Percentiles rank a stretch among this genome's conserved stretches.
Evolutionary conservation across 2,113 vertebrate genomes (phyloP).

Genomic region (Orthonyx spaldingii): DNA sequence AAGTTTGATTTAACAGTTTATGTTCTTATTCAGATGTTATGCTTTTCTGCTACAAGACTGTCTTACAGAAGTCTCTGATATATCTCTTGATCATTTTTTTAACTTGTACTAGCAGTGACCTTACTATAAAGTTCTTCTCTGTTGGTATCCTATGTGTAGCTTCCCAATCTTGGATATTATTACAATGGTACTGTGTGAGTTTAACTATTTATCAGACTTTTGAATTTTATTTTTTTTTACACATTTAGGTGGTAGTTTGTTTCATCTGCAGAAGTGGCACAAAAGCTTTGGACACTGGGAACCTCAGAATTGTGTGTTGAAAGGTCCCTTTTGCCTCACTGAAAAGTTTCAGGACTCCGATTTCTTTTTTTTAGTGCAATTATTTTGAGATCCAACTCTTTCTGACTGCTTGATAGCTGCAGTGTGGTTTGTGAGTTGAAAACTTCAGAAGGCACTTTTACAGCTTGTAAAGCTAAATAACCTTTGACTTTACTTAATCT

Average conservation of each 20-base stretch:
- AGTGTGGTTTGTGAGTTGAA: neutral
- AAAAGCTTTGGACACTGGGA: neutral
- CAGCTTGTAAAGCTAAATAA: neutral
- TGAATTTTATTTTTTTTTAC: rapidly evolving
- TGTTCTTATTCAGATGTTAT: neutral
- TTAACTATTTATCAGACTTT: neutral
- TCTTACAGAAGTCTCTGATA: neutral
- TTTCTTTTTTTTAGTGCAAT: neutral
- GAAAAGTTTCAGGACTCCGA: neutral
- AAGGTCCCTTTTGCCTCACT: neutral
- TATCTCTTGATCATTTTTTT: neutral
- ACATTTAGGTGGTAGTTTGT: neutral
- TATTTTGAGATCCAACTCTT: neutral
- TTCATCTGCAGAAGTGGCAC: neutral
- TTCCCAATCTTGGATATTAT: neutral
- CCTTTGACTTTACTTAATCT: neutral
- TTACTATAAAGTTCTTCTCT: neutral
- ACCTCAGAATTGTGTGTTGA: neutral
- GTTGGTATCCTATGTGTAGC: rapidly evolving
- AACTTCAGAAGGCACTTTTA: neutral
- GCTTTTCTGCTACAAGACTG: neutral
- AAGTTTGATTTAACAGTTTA: neutral
- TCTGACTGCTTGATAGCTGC: neutral
- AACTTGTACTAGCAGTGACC: neutral
- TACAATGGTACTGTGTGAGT: rapidly evolving